Evolutionary conservation across 2,113 vertebrate species (phyloP), one percentile per base, ranked within the genome.

Genomic region (Cyprinodon variegatus): DNA sequence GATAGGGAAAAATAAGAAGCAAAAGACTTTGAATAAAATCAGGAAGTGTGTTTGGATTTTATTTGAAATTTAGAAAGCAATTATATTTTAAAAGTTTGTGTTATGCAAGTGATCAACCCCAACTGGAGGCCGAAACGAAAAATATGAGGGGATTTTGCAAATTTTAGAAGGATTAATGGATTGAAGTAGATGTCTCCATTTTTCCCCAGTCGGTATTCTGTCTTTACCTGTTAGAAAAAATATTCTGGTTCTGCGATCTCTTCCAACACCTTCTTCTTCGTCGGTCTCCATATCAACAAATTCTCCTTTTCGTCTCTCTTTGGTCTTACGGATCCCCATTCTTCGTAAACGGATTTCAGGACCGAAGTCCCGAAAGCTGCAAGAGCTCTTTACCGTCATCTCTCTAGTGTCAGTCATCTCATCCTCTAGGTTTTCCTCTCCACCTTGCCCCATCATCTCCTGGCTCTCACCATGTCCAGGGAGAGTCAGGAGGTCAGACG

Each of bases 181-280:
- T 70, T 45, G 22, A 60, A 76, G 40, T 4, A 46, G 39, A 46
- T 39, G 13, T 22, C 45, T n/a, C 36, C 46, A 45, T 17, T 36
- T 68, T 65, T 57, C 40, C 29, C 61, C 22, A 63, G 39, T 46
- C 62, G 38, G 14, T 72, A 39, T 72, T 60, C 76, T 65, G 53
- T 57, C 77, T 83, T 95, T 92, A 94, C 94, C 93, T 94, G 92
- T 75, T 82, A 20, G 22, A 46, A 82, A 78, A 84, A 94, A 94
- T 78, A 94, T 78, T 93, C 91, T 87, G 63, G 93, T 84, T 86
- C 92, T 93, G 86, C 93, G 92, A 62, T 94, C 94, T 65, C 93
- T 89, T 85, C 76, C 92, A 85, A 66, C 74, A 86, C 74, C 88
- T 78, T 88, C 90, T 14, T 89, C 89, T 63, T 90, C 90, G 12